These are phyloP conservation scores for Liasis olivaceus DNA, from an alignment of 2,797 vertebrate genomes.

Conservation along the genomic window DNA sequence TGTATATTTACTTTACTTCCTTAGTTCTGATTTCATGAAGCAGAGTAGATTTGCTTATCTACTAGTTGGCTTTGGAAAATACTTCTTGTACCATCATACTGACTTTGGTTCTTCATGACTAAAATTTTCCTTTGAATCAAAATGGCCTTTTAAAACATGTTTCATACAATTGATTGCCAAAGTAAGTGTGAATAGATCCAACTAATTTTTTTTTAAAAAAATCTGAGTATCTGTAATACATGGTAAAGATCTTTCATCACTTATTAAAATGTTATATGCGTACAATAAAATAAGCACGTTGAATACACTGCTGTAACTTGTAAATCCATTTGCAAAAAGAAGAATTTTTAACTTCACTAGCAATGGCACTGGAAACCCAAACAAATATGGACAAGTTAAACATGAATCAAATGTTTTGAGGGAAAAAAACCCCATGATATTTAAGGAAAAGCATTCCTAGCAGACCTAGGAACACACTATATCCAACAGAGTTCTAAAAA, in stretches of 20 bases:
- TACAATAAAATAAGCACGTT: constrained; percentile 42
- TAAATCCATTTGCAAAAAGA: constrained; percentile 16
- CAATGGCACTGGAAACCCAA: not conserved
- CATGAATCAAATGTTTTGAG: not conserved
- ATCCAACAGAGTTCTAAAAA: not conserved
- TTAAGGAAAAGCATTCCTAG: not conserved
- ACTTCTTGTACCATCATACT: not conserved
- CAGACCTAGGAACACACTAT: not conserved
- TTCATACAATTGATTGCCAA: constrained; percentile 20
- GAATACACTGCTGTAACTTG: constrained; percentile 26
- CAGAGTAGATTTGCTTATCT: not conserved
- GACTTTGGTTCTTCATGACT: not conserved
- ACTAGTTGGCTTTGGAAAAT: not conserved
- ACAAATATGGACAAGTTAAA: not conserved
- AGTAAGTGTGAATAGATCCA: constrained; percentile 32
- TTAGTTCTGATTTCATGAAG: not conserved
- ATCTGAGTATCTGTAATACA: constrained; percentile 43
- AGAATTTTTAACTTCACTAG: constrained; percentile 18
- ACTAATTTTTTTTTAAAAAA: constrained; percentile 5
- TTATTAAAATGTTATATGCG: constrained; percentile 43
- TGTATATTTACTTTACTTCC: not conserved
- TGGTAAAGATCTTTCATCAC: constrained; percentile 35
- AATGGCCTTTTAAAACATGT: constrained; percentile 10
- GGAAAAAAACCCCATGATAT: not conserved
- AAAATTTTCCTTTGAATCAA: not conserved